Evolutionary conservation across 2,113 vertebrate genomes (phyloP).

Genomic region (Donacobius atricapilla): DNA sequence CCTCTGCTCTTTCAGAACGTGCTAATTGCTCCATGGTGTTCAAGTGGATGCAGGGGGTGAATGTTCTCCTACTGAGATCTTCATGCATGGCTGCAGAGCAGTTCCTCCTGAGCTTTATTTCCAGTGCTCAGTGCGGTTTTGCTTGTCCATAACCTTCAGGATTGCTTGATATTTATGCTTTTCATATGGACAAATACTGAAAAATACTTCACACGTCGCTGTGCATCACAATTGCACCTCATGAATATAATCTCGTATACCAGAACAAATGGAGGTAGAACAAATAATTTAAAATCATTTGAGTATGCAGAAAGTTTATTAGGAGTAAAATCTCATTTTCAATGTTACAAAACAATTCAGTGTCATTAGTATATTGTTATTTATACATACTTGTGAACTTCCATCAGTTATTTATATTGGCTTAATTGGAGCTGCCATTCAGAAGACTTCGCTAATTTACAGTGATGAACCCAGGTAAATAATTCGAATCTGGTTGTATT

Average conservation of each 20-base stretch:
- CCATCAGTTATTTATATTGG: not conserved
- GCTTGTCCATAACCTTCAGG: not conserved
- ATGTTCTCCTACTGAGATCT: not conserved
- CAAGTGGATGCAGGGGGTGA: too few species aligned
- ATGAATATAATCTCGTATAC: not conserved
- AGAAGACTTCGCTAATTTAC: not conserved
- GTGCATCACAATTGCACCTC: not conserved
- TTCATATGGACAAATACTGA: not conserved
- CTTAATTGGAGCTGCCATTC: not conserved
- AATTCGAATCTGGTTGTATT: not conserved
- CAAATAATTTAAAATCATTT: not conserved
- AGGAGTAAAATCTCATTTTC: not conserved
- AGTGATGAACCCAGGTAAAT: not conserved
- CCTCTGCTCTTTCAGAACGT: accelerated
- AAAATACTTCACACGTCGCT: not conserved
- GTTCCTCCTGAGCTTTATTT: not conserved
- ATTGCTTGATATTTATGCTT: not conserved
- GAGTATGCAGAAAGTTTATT: not conserved
- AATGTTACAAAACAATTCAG: not conserved
- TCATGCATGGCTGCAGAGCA: not conserved
- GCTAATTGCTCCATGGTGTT: not conserved
- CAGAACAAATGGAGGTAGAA: not conserved
- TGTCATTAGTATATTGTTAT: not conserved
- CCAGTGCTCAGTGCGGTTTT: not conserved
- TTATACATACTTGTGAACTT: not conserved